These are phyloP conservation scores for Bhutanitis thaidina DNA, from an alignment of 2,888 invertebrate species.

Conservation along the genomic window DNA sequence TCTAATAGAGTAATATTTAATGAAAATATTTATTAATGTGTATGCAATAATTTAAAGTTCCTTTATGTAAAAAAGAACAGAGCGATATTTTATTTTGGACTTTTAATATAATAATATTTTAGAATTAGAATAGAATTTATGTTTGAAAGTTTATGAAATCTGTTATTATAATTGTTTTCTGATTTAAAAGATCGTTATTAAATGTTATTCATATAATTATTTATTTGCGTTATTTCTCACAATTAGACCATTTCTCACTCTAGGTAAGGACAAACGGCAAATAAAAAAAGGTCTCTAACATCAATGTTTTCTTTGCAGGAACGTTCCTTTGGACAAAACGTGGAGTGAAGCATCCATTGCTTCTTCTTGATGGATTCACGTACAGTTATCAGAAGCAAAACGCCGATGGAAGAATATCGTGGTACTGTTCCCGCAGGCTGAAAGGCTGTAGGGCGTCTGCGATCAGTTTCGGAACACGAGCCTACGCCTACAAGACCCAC, in stretches of 20 bases:
- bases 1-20: no score
- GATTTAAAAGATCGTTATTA: not conserved
- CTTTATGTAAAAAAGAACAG: no score
- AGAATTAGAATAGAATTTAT: no score
- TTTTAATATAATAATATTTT: no score
- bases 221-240: not conserved
- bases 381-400: constrained; percentile 68
- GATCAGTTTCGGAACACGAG: constrained; percentile 52
- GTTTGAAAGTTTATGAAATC: no score
- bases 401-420: constrained; percentile 63
- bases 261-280: not conserved
- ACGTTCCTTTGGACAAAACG: constrained; percentile 66
- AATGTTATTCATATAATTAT: not conserved
- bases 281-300: not conserved
- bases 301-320: constrained; percentile 37
- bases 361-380: constrained; percentile 58
- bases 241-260: not conserved
- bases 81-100: no score
- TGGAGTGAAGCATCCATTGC: constrained; percentile 65
- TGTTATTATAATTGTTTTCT: no score
- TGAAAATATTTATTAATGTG: no score
- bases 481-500: constrained; percentile 47
- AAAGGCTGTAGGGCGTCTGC: constrained; percentile 67
- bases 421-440: constrained; percentile 69
- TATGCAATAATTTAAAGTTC: no score